Base-by-base conservation (phyloP, 2,113 vertebrate genomes). In the Nothobranchius kuhntae region DNA sequence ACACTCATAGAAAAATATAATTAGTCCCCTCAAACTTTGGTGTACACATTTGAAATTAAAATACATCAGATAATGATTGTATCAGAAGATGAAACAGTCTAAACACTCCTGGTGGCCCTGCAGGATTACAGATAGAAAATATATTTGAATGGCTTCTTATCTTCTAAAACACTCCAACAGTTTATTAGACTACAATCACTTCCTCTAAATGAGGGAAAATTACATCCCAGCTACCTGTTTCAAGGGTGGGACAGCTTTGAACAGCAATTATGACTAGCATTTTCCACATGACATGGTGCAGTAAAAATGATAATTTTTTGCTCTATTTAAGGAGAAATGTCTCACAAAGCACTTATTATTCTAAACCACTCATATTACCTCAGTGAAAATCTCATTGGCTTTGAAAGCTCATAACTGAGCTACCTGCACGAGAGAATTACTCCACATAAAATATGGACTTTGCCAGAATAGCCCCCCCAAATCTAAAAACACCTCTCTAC, bases 361-460 rank as follows among this genome's bases (percentile, higher is more conserved):
- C 74, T 69, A 65, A 90, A 88, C 76, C 75, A 61, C 77, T 75
- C 42, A 60, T 52, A 74, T 78, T 76, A 87, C 51, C 70, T 69
- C 57, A 12, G 59, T 48, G 8, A 74, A 73, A 79, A 50, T 83
- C 82, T 77, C 72, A 57, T 67, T 30, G 73, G 71, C 65, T 30
- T 65, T 75, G 56, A 61, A 73, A 82, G 63, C 42, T 66, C 50
- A 68, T 78, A 83, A 82, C 73, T 82, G 65, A 81, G 64, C 70
- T 85, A 57, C 65, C 77, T 78, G 64, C 59, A 57, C 62, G 65
- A 78, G 70, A 67, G 81, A 85, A 82, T 73, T 59, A 46, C 68
- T 55, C 63, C 70, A 76, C 40, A 54, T 68, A 44, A 83, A 86
- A 90, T 89, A 81, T 87, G 56, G 67, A 53, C 71, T 84, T 67